Conservation (phyloP, 1,140 invertebrate species). For the Oryzaephilus surinamensis region DNA sequence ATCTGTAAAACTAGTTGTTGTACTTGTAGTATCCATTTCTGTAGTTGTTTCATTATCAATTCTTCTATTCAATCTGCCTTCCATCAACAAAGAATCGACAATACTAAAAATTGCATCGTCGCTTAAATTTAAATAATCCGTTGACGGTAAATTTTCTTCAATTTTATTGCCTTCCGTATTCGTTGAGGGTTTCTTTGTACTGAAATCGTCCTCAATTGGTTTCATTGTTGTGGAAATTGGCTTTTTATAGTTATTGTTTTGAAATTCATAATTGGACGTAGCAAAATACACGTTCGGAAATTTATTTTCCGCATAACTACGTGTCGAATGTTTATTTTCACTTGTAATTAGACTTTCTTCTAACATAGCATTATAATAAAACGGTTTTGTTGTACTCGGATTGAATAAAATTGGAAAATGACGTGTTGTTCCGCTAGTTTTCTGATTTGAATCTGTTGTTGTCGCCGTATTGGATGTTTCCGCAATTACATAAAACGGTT, state of each 20-base stretch:
- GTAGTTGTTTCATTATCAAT: slow-evolving; percentile 3
- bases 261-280: too few species aligned
- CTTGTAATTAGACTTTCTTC: too few species aligned
- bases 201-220: slow-evolving; percentile 5
- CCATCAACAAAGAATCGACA: slow-evolving; percentile 17
- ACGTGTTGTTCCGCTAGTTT: slow-evolving; percentile 22
- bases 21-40: slow-evolving; percentile 8
- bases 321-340: too few species aligned
- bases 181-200: too few species aligned
- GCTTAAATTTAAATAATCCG: slow-evolving; percentile 12
- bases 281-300: too few species aligned
- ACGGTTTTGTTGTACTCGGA: slow-evolving; percentile 18
- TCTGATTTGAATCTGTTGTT: slow-evolving; percentile 16
- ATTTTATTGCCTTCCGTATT: too few species aligned
- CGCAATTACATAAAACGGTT: slow-evolving; percentile 19
- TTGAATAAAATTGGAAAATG: slow-evolving; percentile 21
- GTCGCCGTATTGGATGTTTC: slow-evolving; percentile 16
- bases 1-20: slow-evolving; percentile 4
- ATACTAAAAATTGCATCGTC: slow-evolving; percentile 18
- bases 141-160: too few species aligned
- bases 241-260: slow-evolving; percentile 2
- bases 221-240: background rate
- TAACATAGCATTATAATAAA: slow-evolving; percentile 11
- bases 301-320: too few species aligned
- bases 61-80: slow-evolving; percentile 14